Evolutionary conservation across 2,113 vertebrate genomes (phyloP).

Genomic region (Nothocercus julius): DNA sequence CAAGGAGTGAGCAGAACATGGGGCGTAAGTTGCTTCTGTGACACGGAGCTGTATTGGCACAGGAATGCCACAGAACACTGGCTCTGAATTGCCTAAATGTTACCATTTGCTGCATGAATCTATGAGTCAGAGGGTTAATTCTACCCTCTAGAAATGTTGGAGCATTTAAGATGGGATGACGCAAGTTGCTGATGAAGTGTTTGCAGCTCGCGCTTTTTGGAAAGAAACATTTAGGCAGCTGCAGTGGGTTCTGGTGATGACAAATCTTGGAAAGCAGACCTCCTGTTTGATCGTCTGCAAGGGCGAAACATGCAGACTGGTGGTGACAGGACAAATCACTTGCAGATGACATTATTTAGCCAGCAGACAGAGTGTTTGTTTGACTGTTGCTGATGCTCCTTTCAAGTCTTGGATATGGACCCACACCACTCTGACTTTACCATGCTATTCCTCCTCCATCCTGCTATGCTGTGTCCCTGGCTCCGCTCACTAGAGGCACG

Average conservation of each 20-base stretch:
- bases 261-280: slow-evolving; percentile 57
- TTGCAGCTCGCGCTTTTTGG: slow-evolving; percentile 20
- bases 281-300: slow-evolving; percentile 51
- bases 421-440: neutral
- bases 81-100: neutral
- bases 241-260: slow-evolving; percentile 41
- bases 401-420: neutral
- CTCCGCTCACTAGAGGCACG: neutral
- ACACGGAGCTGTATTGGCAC: neutral
- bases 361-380: slow-evolving; percentile 27
- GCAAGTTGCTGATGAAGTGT: slow-evolving; percentile 32
- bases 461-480: rapidly evolving
- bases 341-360: slow-evolving; percentile 30
- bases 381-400: slow-evolving; percentile 34
- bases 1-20: rapidly evolving
- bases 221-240: slow-evolving; percentile 14
- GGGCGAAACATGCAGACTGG: slow-evolving; percentile 23
- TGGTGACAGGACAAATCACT: slow-evolving; percentile 41
- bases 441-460: neutral
- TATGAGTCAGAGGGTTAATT: neutral
- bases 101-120: neutral
- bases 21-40: rapidly evolving
- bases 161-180: neutral
- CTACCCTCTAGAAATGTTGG: slow-evolving; percentile 10
- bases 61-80: neutral